These are phyloP conservation scores for Unio delphinus DNA, from an alignment of 2,888 invertebrate species.

Conservation along the genomic window DNA sequence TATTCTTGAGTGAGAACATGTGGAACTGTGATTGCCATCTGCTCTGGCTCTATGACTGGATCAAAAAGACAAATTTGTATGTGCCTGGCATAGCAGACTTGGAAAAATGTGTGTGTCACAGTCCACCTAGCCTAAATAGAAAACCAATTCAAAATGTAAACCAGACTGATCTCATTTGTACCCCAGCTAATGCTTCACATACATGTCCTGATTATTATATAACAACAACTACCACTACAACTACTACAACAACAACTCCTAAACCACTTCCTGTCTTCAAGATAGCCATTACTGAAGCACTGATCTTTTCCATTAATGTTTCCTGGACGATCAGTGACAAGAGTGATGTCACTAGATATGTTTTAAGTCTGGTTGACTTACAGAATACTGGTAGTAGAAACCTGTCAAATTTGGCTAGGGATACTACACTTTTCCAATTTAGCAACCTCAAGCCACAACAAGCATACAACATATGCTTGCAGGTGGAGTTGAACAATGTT, in stretches of 20 bases:
- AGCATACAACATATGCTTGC: conserved; percentile 2
- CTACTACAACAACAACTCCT: conserved; percentile 18
- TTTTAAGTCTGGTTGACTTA: background rate
- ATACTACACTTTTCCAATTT: no score
- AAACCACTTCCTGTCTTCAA: conserved; percentile 16
- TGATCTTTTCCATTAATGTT: conserved; percentile 49
- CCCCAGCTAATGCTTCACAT: conserved; percentile 9
- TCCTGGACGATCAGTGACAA: conserved; percentile 5
- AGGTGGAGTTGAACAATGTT: conserved; percentile 1
- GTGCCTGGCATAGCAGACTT: background rate
- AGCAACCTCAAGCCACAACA: background rate
- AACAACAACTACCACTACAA: conserved; percentile 26
- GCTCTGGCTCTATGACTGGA: conserved; percentile 80
- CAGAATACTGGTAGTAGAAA: no score
- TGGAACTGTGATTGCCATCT: conserved; percentile 87
- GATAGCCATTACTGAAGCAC: conserved; percentile 16
- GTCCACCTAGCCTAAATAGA: conserved; percentile 16
- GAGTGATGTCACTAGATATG: conserved; percentile 1
- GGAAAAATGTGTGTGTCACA: conserved; percentile 20
- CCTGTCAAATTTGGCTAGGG: no score
- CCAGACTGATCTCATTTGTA: conserved; percentile 21
- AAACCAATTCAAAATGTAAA: conserved; percentile 17
- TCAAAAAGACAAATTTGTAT: background rate
- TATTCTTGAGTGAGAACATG: conserved; percentile 83
- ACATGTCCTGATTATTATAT: conserved; percentile 30